Conservation (phyloP, 2,797 vertebrate genomes). For the Staurois parvus region DNA sequence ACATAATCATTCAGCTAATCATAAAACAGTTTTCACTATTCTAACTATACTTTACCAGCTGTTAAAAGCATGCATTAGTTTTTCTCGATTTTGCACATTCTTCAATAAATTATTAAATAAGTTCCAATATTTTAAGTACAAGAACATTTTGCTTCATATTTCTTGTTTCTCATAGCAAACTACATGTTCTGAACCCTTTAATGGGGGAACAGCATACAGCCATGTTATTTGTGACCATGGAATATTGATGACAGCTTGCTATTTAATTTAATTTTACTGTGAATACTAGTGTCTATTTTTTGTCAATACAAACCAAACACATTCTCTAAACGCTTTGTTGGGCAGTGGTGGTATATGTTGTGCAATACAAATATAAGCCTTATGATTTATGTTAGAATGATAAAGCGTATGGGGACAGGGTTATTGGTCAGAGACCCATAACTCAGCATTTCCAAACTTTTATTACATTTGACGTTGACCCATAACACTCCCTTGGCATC, state of each 20-base stretch:
- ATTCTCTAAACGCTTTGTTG: conserved; percentile 21
- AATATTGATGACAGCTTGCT: background rate
- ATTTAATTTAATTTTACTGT: background rate
- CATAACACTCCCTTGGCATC: conserved; percentile 58
- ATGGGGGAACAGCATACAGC: background rate
- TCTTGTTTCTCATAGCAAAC: background rate
- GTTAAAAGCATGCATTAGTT: too few species aligned
- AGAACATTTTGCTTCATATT: background rate
- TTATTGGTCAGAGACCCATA: conserved; percentile 60
- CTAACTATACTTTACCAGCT: too few species aligned
- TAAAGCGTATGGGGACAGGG: conserved; percentile 50
- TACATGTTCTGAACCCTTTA: background rate
- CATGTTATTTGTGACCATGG: background rate
- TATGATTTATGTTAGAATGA: conserved; percentile 58
- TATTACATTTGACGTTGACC: conserved; percentile 56
- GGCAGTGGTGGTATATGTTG: conserved; percentile 20
- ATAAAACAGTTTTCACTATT: too few species aligned
- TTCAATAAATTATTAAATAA: background rate
- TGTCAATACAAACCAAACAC: conserved; percentile 25
- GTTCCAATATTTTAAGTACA: background rate
- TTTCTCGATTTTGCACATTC: too few species aligned
- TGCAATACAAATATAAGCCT: conserved; percentile 45
- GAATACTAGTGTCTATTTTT: conserved; percentile 3
- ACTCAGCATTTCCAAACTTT: conserved; percentile 58
- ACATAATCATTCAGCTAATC: too few species aligned